Evolutionary conservation across 2,888 invertebrate genomes (phyloP), one percentile per base, ranked within the genome.

Genomic region (Prenolepis imparis): DNA sequence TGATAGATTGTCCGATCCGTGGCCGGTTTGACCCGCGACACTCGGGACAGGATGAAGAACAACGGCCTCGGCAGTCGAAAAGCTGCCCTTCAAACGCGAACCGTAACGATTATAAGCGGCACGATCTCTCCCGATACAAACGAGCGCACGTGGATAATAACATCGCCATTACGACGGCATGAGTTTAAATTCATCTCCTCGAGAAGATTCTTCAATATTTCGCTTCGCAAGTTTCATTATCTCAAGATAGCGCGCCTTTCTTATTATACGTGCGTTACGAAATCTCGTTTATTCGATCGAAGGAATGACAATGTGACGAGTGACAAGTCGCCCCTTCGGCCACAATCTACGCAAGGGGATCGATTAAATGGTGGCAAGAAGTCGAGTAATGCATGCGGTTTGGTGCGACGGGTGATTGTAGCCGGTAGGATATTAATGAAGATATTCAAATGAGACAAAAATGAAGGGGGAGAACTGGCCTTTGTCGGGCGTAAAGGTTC

Each of bases 401-500:
- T 85, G 74, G 86, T 77, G 48, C n/a, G 82, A 85, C 83, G 88
- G 89, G 84, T 85, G 88, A 85, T 77, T 28, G 84, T 72, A 84
- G 87, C 89, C 82, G 89, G 83, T 83, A 86, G 91, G 91, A 93
- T 94, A 94, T 94, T 94, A 94, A 94, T 94, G 93, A 94, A 94
- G 94, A 94, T 94, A 94, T 94, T 94, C 93, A 93, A 94, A 94
- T 94, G 93, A 93, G 94, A 93, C 88, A 91, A 93, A 94, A 94
- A 92, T 92, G 92, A 93, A 52, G 48, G 90, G 95, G 92, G 95
- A 80, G 78, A 94, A 85, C 70, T 93, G 91, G 77, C 95, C 95
- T 87, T 95, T 95, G 93, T 96, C 95, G 92, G 95, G 92, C 81
- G 95, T 95, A 80, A 77, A 93, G 93, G 90, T 90, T 93, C 91